Evolutionary conservation across 2,888 invertebrate genomes (phyloP), one percentile per base, ranked within the genome.

Genomic region (Eustalomyia histrio): DNA sequence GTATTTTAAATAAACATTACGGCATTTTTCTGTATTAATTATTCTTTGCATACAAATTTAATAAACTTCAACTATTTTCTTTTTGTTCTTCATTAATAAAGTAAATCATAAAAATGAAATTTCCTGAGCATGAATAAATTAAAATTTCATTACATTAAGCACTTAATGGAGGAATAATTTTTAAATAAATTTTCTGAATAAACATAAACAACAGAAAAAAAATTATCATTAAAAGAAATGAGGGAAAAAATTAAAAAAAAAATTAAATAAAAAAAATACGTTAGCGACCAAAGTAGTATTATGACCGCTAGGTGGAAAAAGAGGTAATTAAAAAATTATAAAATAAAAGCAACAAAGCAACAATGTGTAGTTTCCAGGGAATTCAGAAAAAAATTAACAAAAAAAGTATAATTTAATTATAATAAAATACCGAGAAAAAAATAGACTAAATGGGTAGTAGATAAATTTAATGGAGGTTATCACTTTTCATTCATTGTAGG

Each of bases 261-360:
- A 1, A 39, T 16, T n/a, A 10, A 24, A 17, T 17, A 69, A n/a
- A 14, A 43, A 43, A 43, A 14, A n/a, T n/a, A 47, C 39, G 39
- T 60, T 61, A 29, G 47, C 14, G 50, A 24, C 52, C 64, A 52
- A 53, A 39, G 53, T 53, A 65, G 35, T n/a, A n/a, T n/a, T 8
- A 67, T 10, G 17, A n/a, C 43, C 60, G 47, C 14, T 50, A 61
- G 35, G 50, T 29, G 47, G 33, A 63, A 67, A 67, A 67, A 67
- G 33, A n/a, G 24, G 29, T 68, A 74, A 74, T 79, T 74, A 69
- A 79, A 79, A 60, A 58, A 79, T 79, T 79, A 74, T 33, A 7
- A n/a, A 53, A 57, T 1, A 53, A 57, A 55, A 24, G 50, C 43
- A n/a, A n/a, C 43, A 0, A 47, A n/a, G n/a, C 43, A 47, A 47